Percentiles rank a stretch among this genome's conserved stretches.
These are phyloP conservation scores for Falcunculus frontatus DNA, from an alignment of 2,113 vertebrate genomes.

Conservation along the genomic window DNA sequence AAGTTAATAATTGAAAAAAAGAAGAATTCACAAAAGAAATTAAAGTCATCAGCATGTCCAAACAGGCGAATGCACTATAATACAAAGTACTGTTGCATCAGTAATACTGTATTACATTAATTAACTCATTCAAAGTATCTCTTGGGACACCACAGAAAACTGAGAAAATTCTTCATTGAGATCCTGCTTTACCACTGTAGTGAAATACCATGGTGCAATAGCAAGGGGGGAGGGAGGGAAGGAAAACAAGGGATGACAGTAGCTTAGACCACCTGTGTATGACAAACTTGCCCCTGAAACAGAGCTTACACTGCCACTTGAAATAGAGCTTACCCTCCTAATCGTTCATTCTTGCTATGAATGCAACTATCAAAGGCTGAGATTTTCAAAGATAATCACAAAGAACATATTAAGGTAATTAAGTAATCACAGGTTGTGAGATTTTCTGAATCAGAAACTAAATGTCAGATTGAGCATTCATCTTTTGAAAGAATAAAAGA, in stretches of 20 bases:
- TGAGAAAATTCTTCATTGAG: not conserved
- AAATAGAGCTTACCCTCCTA: not conserved
- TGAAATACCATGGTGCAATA: not conserved
- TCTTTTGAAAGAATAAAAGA: not conserved
- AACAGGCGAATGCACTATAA: constrained; percentile 24
- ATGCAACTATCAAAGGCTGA: not conserved
- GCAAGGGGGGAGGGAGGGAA: not conserved
- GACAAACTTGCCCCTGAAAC: not conserved
- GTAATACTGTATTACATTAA: not conserved
- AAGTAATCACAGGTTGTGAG: not conserved
- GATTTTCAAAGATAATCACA: not conserved
- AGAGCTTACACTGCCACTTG: not conserved
- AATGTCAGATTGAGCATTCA: not conserved
- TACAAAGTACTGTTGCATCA: not conserved
- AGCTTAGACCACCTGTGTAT: not conserved
- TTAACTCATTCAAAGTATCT: not conserved
- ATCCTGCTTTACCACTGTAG: not conserved
- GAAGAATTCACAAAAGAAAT: not conserved
- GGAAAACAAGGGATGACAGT: not conserved
- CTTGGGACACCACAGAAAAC: not conserved
- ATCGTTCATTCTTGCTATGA: not conserved
- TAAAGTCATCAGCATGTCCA: not conserved
- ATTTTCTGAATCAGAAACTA: not conserved
- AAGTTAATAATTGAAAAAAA: not conserved
- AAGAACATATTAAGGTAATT: not conserved